These are phyloP conservation scores for Jordanella pulchra DNA, from an alignment of 2,797 vertebrate species.

Conservation along the genomic window DNA sequence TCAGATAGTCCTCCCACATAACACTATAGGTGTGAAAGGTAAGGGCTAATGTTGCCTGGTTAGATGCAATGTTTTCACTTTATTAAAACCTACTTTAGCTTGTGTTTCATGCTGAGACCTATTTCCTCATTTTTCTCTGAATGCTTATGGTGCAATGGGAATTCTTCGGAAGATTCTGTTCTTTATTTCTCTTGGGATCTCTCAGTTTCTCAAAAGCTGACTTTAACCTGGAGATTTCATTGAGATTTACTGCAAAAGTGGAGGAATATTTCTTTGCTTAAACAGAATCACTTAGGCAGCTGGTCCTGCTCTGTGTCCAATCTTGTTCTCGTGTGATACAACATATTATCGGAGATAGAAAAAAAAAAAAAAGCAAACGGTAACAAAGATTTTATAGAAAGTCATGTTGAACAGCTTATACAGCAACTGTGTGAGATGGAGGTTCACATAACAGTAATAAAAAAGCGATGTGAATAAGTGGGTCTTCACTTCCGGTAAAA, in stretches of 20 bases:
- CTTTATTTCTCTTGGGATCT: constrained; percentile 9
- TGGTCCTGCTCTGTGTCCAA: background rate
- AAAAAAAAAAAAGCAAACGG: constrained; percentile 7
- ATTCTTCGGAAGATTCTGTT: background rate
- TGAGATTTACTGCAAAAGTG: constrained; percentile 16
- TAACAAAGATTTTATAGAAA: constrained; percentile 12
- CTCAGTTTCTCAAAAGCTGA: constrained; percentile 29
- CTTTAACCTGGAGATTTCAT: constrained; percentile 36
- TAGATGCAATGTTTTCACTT: constrained; percentile 42
- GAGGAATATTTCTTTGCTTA: constrained; percentile 18
- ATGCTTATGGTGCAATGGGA: background rate
- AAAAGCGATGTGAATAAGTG: background rate
- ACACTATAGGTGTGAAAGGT: background rate
- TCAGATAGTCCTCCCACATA: background rate
- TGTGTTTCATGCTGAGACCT: constrained; percentile 26
- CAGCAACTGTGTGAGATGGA: constrained; percentile 5
- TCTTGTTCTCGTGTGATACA: background rate
- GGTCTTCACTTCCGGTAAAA: background rate
- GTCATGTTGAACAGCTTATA: background rate
- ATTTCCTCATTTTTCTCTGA: constrained; percentile 19
- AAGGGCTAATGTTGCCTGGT: constrained; percentile 13
- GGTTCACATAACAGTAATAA: background rate
- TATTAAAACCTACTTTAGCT: constrained; percentile 28
- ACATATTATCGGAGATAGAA: background rate
- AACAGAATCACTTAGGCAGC: constrained; percentile 6